Conservation (phyloP, 2,888 invertebrate genomes). For the Leptodirus hochenwartii region DNA sequence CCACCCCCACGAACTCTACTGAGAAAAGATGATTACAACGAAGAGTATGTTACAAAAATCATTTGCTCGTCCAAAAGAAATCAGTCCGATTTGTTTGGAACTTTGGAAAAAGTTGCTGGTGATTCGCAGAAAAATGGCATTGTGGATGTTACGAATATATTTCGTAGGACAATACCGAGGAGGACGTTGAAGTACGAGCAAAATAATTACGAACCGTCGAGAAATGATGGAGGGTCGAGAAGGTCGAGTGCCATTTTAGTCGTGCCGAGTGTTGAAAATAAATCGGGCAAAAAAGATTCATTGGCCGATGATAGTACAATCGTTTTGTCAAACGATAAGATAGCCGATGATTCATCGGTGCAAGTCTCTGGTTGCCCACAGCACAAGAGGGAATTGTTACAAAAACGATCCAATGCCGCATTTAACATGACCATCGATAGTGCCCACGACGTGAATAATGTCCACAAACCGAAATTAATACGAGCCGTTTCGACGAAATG, state of each 20-base stretch:
- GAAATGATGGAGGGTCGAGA: too few species aligned
- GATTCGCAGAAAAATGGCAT: too few species aligned
- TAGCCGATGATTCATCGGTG: too few species aligned
- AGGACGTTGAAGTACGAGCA: conserved; percentile 8
- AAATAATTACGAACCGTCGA: background rate
- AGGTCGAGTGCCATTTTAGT: conserved; percentile 19
- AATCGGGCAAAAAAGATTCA: too few species aligned
- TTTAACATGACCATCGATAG: conserved; percentile 18
- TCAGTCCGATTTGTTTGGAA: too few species aligned
- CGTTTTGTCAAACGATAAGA: conserved; percentile 17
- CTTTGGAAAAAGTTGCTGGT: too few species aligned
- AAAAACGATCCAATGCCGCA: conserved; percentile 24
- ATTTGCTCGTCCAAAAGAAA: too few species aligned
- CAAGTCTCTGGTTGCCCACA: conserved; percentile 22
- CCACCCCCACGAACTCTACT: too few species aligned
- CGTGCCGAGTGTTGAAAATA: conserved; percentile 18
- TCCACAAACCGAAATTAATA: too few species aligned
- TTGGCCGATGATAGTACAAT: too few species aligned
- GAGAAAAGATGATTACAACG: too few species aligned
- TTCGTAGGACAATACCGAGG: conserved; percentile 15
- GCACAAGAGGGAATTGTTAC: conserved; percentile 22
- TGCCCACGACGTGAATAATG: conserved; percentile 11
- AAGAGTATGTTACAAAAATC: too few species aligned
- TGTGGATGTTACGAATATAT: conserved; percentile 13
- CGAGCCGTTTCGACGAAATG: conserved; percentile 6